These are phyloP conservation scores for Porites lutea DNA, from an alignment of 64 coral and sea anemone species.

Conservation along the genomic window DNA sequence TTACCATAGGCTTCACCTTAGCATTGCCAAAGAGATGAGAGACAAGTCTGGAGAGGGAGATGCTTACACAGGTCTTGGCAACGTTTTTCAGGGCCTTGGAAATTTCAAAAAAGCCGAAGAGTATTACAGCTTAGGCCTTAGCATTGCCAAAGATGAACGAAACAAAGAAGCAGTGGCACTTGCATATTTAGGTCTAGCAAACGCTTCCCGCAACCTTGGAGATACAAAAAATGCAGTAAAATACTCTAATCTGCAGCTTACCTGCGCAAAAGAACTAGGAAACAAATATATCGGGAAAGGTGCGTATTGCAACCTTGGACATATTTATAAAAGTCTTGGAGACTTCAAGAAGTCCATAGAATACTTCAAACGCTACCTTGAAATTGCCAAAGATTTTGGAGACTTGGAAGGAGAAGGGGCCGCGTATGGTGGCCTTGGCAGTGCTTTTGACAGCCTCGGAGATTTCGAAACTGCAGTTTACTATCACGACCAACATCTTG, in stretches of 20 bases:
- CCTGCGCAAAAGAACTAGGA: background rate
- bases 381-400: too few relatives aligned
- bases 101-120: background rate
- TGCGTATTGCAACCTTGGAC: background rate
- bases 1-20: background rate
- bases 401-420: too few relatives aligned
- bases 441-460: too few relatives aligned
- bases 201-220: background rate
- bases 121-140: background rate
- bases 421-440: too few relatives aligned
- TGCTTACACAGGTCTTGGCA: background rate
- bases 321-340: background rate
- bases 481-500: background rate
- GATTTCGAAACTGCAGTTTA: background rate
- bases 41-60: background rate
- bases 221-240: background rate
- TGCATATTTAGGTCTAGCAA: background rate
- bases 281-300: background rate
- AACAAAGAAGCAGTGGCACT: background rate
- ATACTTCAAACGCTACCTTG: too few relatives aligned
- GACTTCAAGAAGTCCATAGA: too few relatives aligned
- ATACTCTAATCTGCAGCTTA: background rate
- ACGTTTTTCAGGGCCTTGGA: background rate
- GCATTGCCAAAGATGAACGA: background rate
- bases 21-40: background rate